Evolutionary conservation across 1,140 invertebrate genomes (phyloP).

Genomic region (Drosophila saltans): DNA sequence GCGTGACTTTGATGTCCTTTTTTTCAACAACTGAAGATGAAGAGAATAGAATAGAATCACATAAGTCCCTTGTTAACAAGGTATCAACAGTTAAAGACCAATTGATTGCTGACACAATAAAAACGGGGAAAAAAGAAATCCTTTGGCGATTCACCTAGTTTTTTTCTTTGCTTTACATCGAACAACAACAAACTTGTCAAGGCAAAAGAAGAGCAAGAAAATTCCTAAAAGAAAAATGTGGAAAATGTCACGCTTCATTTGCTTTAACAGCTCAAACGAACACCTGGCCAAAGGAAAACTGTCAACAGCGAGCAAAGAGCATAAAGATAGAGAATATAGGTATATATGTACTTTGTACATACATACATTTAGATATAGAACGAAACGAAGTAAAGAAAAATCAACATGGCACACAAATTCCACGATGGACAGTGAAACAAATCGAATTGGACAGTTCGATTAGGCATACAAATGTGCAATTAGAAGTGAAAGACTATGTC

Average conservation of each 20-base stretch:
- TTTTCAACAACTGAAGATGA: background rate
- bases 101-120: constrained; percentile 44
- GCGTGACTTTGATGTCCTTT: constrained; percentile 2
- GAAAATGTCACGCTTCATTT: constrained; percentile 78
- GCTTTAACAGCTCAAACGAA: constrained; percentile 72
- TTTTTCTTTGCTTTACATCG: constrained; percentile 21
- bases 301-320: constrained; percentile 27
- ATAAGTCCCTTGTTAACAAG: constrained; percentile 12
- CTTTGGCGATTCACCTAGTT: constrained; percentile 46
- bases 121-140: constrained; percentile 24
- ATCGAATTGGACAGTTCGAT: constrained; percentile 74
- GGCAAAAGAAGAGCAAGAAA: constrained; percentile 9
- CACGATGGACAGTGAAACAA: constrained; percentile 63
- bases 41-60: background rate
- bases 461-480: constrained; percentile 79
- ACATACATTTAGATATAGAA: background rate
- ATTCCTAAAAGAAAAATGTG: constrained; percentile 47
- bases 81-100: constrained; percentile 49
- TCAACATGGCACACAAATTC: constrained; percentile 70
- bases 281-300: constrained; percentile 54
- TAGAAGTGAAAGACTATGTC: constrained; percentile 45
- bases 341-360: too few species aligned
- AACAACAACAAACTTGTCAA: background rate
- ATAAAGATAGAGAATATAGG: background rate
- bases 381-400: constrained; percentile 31